A percentile compares a stretch with the other conserved stretches of the same genome.
These are phyloP conservation scores for Priocnemis perturbator DNA, from an alignment of 2,888 invertebrate species.

Conservation along the genomic window DNA sequence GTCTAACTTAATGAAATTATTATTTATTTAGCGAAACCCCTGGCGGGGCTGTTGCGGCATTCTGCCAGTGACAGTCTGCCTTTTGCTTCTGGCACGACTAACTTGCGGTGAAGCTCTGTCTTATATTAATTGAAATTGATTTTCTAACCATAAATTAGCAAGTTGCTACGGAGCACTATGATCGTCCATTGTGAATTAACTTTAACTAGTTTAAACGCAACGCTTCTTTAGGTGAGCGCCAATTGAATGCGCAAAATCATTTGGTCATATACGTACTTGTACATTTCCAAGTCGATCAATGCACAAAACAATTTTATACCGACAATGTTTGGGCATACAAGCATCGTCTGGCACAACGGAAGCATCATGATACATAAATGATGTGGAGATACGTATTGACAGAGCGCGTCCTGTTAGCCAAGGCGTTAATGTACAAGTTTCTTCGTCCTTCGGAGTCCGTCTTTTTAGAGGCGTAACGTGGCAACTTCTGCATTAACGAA, in stretches of 20 bases:
- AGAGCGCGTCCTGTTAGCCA: background rate
- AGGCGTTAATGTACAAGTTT: constrained; percentile 9
- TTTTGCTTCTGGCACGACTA: too few species aligned
- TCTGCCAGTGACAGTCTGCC: too few species aligned
- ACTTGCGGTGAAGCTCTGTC: background rate
- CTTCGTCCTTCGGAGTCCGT: background rate
- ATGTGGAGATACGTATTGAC: too few species aligned
- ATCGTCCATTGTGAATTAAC: constrained; percentile 41
- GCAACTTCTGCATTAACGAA: constrained; percentile 38
- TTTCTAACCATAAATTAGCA: constrained; percentile 24
- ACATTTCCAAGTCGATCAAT: too few species aligned
- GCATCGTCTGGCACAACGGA: too few species aligned
- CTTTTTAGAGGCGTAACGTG: constrained; percentile 2
- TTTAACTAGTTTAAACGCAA: constrained; percentile 24
- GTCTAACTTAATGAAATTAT: background rate
- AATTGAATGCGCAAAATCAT: too few species aligned
- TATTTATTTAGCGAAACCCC: too few species aligned
- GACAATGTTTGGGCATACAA: too few species aligned
- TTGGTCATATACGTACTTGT: too few species aligned
- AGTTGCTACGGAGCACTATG: constrained; percentile 1
- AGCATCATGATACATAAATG: too few species aligned
- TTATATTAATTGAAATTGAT: constrained; percentile 28
- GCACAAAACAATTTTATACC: too few species aligned
- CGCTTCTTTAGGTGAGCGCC: constrained; percentile 13
- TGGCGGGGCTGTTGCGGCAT: too few species aligned